phyloP scores from a whole-genome alignment of 1,140 invertebrate genomes.

The Drosophila kanapiae region DNA sequence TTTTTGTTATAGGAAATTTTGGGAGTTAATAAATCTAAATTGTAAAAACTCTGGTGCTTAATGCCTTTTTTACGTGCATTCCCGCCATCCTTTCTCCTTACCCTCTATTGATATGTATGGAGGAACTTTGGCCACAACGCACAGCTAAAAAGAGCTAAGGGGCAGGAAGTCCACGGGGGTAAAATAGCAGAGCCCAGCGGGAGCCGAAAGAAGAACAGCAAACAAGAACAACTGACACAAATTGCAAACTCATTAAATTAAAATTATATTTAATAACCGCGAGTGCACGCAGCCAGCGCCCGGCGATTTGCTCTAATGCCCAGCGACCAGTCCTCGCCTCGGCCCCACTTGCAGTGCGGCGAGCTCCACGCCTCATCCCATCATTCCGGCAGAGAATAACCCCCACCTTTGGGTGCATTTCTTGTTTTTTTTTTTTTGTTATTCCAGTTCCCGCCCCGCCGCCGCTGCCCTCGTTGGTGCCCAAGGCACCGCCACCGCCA shows the following conservation, averaged over 20 bases:
- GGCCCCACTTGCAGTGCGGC: constrained; percentile 23
- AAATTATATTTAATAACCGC: constrained; percentile 83
- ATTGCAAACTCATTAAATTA: constrained; percentile 84
- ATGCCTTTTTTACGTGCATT: constrained; percentile 10
- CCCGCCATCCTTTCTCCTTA: constrained; percentile 12
- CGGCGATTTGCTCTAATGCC: constrained; percentile 72
- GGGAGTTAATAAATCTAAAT: not conserved
- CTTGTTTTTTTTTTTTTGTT: constrained; percentile 22
- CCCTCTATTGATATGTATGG: constrained; percentile 77
- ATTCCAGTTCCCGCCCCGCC: constrained; percentile 79
- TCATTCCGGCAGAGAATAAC: constrained; percentile 16
- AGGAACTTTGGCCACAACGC: constrained; percentile 54
- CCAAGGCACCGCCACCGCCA: constrained; percentile 88
- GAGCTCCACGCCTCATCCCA: not conserved
- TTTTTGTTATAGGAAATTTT: not conserved
- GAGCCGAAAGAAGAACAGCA: constrained; percentile 43
- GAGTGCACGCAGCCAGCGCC: constrained; percentile 73
- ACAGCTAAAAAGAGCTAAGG: constrained; percentile 10
- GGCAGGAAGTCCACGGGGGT: not conserved
- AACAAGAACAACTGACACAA: constrained; percentile 78
- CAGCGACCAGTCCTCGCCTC: constrained; percentile 65
- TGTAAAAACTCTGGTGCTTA: not conserved
- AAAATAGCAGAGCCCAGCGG: constrained; percentile 1
- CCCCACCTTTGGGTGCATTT: constrained; percentile 21
- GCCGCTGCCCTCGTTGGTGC: constrained; percentile 80